phyloP scores from a whole-genome alignment of 37 sponge, comb jelly and placozoan species.

The Agelas oroides region DNA sequence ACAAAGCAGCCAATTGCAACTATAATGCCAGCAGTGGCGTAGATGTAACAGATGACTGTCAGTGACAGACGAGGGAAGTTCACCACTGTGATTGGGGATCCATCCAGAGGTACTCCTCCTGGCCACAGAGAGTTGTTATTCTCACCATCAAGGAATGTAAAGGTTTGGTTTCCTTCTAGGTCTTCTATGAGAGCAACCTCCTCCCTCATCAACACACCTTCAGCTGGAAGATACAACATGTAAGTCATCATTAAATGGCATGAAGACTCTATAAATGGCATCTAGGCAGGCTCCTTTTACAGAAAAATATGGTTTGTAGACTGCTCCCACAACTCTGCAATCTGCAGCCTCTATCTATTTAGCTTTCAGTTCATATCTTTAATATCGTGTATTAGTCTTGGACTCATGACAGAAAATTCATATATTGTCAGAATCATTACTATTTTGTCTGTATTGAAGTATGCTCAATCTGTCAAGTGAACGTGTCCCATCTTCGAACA shows the following conservation, averaged over 20 bases:
- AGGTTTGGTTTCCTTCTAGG: background rate
- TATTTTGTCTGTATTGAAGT: conserved; percentile 44
- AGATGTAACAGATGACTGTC: conserved; percentile 28
- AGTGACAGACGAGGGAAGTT: conserved; percentile 39
- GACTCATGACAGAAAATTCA: no score
- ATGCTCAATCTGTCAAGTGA: conserved; percentile 4
- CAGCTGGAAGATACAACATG: background rate
- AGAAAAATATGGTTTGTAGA: no score
- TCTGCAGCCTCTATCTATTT: no score
- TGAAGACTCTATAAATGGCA: no score
- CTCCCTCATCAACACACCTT: background rate
- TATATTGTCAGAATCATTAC: background rate
- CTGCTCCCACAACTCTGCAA: no score
- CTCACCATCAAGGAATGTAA: conserved; percentile 14
- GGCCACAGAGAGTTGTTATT: background rate
- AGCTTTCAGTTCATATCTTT: no score
- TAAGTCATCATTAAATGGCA: no score
- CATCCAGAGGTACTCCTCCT: conserved; percentile 50
- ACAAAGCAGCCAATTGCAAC: conserved; percentile 56
- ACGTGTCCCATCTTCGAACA: conserved; percentile 46
- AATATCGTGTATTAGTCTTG: no score
- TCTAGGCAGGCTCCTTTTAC: no score
- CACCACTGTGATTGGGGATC: conserved; percentile 12
- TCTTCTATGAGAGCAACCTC: background rate
- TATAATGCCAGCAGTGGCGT: conserved; percentile 25